Conservation (phyloP, 2,888 invertebrate genomes). For the Caenorhabditis wallacei region DNA sequence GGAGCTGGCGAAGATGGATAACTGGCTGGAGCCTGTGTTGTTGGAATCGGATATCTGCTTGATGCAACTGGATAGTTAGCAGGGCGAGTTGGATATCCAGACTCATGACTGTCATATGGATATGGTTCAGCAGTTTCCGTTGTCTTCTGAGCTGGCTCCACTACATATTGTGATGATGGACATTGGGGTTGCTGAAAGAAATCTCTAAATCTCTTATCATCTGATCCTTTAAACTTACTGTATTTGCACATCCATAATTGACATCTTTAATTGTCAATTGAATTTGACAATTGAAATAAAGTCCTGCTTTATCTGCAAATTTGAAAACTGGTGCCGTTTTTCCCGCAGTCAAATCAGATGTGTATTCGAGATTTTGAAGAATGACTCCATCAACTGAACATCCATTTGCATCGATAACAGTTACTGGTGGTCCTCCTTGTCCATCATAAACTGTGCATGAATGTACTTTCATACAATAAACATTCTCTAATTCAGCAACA, state of each 20-base stretch:
- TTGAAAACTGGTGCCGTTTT: slow-evolving; percentile 80
- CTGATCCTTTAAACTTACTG: slow-evolving; percentile 61
- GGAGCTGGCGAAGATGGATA: slow-evolving; percentile 65
- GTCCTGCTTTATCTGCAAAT: slow-evolving; percentile 81
- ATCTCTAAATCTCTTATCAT: not conserved
- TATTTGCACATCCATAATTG: slow-evolving; percentile 71
- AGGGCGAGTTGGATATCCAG: slow-evolving; percentile 71
- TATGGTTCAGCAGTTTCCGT: slow-evolving; percentile 66
- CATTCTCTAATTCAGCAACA: slow-evolving; percentile 74
- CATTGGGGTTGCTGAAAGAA: slow-evolving; percentile 69
- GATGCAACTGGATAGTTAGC: slow-evolving; percentile 49
- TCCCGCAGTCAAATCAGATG: slow-evolving; percentile 79
- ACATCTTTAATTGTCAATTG: slow-evolving; percentile 80
- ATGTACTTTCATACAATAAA: slow-evolving; percentile 83
- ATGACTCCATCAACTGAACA: slow-evolving; percentile 81
- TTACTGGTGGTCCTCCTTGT: slow-evolving; percentile 81
- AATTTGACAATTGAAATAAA: slow-evolving; percentile 83
- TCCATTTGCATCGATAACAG: slow-evolving; percentile 81
- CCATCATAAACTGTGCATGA: slow-evolving; percentile 82
- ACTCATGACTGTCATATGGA: slow-evolving; percentile 62
- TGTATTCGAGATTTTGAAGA: slow-evolving; percentile 80
- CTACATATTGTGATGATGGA: slow-evolving; percentile 62
- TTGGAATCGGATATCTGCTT: slow-evolving; percentile 29
- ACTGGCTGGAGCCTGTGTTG: slow-evolving; percentile 42
- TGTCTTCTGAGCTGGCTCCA: slow-evolving; percentile 69